A percentile compares a stretch with the other conserved stretches of the same genome.
Evolutionary conservation across 2,113 vertebrate genomes (phyloP).

Genomic region (Brevimyrus niger): DNA sequence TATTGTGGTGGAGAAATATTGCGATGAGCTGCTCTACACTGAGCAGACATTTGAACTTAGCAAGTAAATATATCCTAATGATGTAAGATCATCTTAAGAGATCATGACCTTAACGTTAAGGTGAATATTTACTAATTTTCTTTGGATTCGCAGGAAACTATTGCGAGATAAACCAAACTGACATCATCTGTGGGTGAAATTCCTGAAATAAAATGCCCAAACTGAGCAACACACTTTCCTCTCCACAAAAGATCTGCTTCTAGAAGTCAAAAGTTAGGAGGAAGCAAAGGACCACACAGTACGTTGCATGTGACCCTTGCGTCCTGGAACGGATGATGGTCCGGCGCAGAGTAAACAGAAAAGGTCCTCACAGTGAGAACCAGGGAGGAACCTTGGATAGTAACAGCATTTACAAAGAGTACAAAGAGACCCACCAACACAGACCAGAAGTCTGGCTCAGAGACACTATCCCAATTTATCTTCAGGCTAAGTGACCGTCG

Average conservation of each 20-base stretch:
- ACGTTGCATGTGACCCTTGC: background rate
- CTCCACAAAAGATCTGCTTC: background rate
- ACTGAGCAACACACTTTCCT: background rate
- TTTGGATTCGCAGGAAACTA: background rate
- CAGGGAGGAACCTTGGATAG: background rate
- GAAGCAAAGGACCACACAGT: background rate
- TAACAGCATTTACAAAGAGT: background rate
- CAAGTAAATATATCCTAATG: background rate
- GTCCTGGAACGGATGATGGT: background rate
- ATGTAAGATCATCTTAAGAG: background rate
- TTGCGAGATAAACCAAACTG: background rate
- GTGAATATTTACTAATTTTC: background rate
- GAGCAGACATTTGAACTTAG: background rate
- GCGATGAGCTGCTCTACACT: background rate
- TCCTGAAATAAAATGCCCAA: background rate
- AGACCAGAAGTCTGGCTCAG: background rate
- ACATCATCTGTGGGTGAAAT: background rate
- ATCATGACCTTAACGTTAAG: background rate
- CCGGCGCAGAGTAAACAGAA: background rate
- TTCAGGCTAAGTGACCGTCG: background rate
- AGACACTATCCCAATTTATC: background rate
- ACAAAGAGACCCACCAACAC: background rate
- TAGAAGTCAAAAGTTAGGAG: background rate
- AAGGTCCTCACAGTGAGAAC: background rate
- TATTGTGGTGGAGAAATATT: background rate